A percentile compares a stretch with the other conserved stretches of the same genome.
phyloP scores from a whole-genome alignment of 1,140 invertebrate species.

The Drosophila kanapiae region DNA sequence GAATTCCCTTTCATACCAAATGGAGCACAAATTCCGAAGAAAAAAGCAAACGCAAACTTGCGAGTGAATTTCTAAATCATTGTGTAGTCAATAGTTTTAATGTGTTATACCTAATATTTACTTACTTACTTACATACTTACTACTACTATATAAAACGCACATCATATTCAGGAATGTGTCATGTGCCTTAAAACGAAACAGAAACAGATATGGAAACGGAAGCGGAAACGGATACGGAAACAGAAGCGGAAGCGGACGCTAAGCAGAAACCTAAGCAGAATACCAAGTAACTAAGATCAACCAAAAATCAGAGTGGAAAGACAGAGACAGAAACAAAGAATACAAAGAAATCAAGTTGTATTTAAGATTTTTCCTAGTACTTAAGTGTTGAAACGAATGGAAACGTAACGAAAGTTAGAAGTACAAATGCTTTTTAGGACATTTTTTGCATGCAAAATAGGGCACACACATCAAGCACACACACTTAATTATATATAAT shows the following conservation, averaged over 20 bases:
- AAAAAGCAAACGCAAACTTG: conserved; percentile 6
- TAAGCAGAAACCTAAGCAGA: conserved; percentile 36
- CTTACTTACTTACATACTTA: conserved; percentile 9
- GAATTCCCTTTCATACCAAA: background rate
- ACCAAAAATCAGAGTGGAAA: conserved; percentile 27
- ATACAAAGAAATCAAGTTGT: conserved; percentile 52
- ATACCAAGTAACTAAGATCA: conserved; percentile 56
- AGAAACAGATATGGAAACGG: conserved; percentile 20
- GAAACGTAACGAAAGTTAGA: conserved; percentile 40
- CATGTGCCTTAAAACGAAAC: conserved; percentile 74
- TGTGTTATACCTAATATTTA: conserved; percentile 27
- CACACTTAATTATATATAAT: conserved; percentile 49
- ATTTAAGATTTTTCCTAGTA: conserved; percentile 75
- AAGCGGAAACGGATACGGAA: conserved; percentile 16
- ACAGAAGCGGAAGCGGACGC: conserved; percentile 6
- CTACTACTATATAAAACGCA: conserved; percentile 54
- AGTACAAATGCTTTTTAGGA: conserved; percentile 80
- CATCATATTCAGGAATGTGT: conserved; percentile 82
- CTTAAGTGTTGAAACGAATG: conserved; percentile 72
- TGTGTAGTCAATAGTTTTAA: conserved; percentile 56
- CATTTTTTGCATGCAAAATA: conserved; percentile 64
- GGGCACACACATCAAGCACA: conserved; percentile 41
- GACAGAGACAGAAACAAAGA: conserved; percentile 3
- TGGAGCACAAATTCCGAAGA: conserved; percentile 39
- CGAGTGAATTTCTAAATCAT: conserved; percentile 33